Conservation (phyloP, 2,888 invertebrate genomes). For the Monoplex corrugatus region DNA sequence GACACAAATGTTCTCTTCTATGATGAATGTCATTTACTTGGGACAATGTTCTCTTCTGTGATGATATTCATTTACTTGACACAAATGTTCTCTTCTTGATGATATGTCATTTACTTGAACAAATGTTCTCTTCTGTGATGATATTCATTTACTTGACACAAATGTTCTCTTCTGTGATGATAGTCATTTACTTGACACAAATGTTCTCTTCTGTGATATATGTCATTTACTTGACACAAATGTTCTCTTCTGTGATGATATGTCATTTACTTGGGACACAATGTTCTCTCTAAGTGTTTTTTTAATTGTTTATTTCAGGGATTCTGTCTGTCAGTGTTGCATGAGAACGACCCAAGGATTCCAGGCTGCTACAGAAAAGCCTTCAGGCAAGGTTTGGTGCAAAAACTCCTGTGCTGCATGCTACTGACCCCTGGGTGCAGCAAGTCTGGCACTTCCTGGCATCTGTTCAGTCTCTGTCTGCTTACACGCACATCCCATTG, state of each 20-base stretch:
- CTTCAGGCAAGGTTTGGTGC: constrained; percentile 1
- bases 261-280: neutral
- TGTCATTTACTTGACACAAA: neutral
- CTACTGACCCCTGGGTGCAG: constrained; percentile 29
- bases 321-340: neutral
- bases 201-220: too few species aligned
- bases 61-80: too few species aligned
- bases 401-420: neutral
- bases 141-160: too few species aligned
- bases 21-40: too few species aligned
- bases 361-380: constrained; percentile 30
- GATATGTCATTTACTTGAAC: too few species aligned
- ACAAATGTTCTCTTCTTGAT: too few species aligned
- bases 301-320: constrained; percentile 4
- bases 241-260: neutral
- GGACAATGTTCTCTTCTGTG: too few species aligned
- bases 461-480: neutral
- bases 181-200: too few species aligned
- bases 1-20: too few species aligned
- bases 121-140: too few species aligned
- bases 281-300: neutral
- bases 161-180: too few species aligned
- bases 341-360: neutral
- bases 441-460: constrained; percentile 36
- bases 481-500: constrained; percentile 14